Evolutionary conservation across 2,113 vertebrate species (phyloP).

Genomic region (Ammodytes dubius): DNA sequence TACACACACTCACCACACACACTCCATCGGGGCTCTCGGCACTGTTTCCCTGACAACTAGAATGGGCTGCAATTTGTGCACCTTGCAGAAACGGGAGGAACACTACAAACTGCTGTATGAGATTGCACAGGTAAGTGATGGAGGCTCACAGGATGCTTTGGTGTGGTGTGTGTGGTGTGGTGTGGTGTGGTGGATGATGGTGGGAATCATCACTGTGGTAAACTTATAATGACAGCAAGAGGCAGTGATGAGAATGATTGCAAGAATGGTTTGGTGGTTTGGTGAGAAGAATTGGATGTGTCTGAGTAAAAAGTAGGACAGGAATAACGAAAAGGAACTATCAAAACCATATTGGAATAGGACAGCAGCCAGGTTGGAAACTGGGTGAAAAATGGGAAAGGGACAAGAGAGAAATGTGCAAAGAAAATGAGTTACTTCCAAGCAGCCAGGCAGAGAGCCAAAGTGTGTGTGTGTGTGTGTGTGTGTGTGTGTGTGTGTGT

Average conservation of each 20-base stretch:
- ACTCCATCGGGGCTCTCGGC: conserved; percentile 68
- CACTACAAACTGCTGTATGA: conserved; percentile 99
- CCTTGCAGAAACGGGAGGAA: conserved; percentile 98
- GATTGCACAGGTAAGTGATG: conserved; percentile 95
- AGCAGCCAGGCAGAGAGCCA: conserved; percentile 44
- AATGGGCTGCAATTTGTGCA: conserved; percentile 99
- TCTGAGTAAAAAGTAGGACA: not conserved
- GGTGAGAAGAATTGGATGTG: not conserved
- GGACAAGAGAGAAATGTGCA: conserved; percentile 36
- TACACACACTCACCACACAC: conserved; percentile 58
- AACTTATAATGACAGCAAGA: conserved; percentile 11
- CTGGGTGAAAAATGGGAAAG: not conserved
- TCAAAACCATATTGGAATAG: conserved; percentile 11
- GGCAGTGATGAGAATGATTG: not conserved
- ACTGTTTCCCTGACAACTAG: conserved; percentile 88
- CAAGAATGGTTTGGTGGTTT: not conserved
- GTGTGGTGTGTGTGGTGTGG: not conserved
- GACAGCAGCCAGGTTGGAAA: conserved; percentile 1
- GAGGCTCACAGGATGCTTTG: not conserved
- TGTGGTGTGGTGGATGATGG: not conserved
- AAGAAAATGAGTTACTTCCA: conserved; percentile 53
- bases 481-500: conserved; percentile 20
- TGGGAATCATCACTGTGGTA: not conserved
- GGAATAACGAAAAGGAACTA: not conserved
- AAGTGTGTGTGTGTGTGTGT: conserved; percentile 21